These are phyloP conservation scores for Thera britannica DNA, from an alignment of 2,888 invertebrate species.

Conservation along the genomic window DNA sequence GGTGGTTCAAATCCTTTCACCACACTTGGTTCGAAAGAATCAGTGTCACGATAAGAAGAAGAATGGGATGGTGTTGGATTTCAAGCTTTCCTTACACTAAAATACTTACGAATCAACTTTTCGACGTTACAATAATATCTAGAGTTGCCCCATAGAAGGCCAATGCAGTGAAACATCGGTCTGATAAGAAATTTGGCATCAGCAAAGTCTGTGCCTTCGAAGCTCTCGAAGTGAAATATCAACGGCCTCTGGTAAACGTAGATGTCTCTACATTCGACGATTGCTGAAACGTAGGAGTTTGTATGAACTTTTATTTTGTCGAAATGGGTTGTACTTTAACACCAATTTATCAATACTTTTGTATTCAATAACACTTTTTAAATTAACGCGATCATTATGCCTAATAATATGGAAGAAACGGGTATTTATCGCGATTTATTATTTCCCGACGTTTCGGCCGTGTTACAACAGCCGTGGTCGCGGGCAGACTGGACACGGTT, in stretches of 20 bases:
- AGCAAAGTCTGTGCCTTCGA: constrained; percentile 89
- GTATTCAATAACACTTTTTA: too few relatives aligned
- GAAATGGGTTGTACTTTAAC: background rate
- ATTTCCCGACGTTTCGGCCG: too few relatives aligned
- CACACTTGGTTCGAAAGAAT: too few relatives aligned
- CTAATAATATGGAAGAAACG: too few relatives aligned
- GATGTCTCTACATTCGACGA: constrained; percentile 94
- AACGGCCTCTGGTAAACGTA: constrained; percentile 91
- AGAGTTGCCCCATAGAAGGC: constrained; percentile 94
- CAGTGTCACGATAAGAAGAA: too few relatives aligned
- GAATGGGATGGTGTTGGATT: too few relatives aligned
- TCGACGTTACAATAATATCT: constrained; percentile 88
- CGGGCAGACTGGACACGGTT: too few relatives aligned
- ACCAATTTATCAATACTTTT: too few relatives aligned
- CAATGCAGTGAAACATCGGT: constrained; percentile 91
- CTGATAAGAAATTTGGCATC: constrained; percentile 85
- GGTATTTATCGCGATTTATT: too few relatives aligned
- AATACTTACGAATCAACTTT: constrained; percentile 78
- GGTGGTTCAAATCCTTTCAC: too few relatives aligned
- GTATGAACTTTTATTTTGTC: background rate
- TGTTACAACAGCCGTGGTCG: too few relatives aligned
- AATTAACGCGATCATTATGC: too few relatives aligned
- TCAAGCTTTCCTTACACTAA: background rate
- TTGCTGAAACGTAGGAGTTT: constrained; percentile 68
- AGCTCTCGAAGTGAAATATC: constrained; percentile 87